Base-by-base conservation (phyloP, 1,140 invertebrate genomes). In the Stenopsyche tienmushanensis region DNA sequence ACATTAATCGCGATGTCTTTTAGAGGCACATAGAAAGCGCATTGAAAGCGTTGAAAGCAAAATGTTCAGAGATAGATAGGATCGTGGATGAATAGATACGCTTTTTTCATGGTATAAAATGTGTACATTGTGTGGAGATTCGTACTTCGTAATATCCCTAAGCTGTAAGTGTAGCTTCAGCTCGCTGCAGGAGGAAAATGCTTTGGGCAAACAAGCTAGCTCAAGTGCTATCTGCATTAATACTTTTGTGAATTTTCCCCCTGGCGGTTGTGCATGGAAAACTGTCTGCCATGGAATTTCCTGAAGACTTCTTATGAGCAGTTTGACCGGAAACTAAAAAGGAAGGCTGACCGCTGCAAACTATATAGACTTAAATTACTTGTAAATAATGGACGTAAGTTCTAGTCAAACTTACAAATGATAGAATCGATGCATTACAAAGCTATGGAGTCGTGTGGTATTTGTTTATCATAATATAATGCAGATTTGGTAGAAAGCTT, bases 171-270 rank as follows among this genome's bases (percentile, higher is more conserved):
- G 8, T 15, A 5, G 18, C 5, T 20, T 15, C 18, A n/a, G n/a
- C n/a, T n/a, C 17, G 21, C 57, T 20, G 59, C 55, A 10, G 10
- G 34, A 21, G 20, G 15, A 50, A 62, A 50, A 52, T 62, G 59
- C 59, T 62, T 52, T 62, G 24, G 59, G 59, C 59, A 62, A 62
- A 52, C 59, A 62, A 58, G 44, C 47, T 18, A 25, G 23, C 49
- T 17, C 64, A 29, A 59, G 47, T 59, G 29, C 45, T 57, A 52
- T 66, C 58, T 66, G 64, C 64, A 60, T 66, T 66, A 60, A 59
- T 53, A 57, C 64, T 66, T 60, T 60, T 39, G 23, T 41, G 34
- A 25, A 34, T 52, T 64, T 45, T 57, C 41, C 54, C 23, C 44
- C 39, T 23, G 29, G 13, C 29, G 5, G 5, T 34, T 34, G 5